A percentile compares a stretch with the other conserved stretches of the same genome.
Conservation (phyloP, 2,888 invertebrate species). For the Luffia ferchaultella region DNA sequence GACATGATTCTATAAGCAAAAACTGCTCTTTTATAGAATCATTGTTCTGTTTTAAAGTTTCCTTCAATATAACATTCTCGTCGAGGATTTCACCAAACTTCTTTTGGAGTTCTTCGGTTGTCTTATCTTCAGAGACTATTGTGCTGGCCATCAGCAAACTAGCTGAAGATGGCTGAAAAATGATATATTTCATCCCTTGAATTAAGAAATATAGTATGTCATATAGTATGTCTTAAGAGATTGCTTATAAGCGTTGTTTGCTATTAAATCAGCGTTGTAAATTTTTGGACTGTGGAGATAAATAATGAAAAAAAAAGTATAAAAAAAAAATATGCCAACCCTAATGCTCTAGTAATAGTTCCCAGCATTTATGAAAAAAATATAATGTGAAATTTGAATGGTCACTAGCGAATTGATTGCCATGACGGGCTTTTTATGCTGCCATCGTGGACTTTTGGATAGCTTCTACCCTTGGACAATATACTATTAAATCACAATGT, state of each 20-base stretch:
- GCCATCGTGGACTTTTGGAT: no score
- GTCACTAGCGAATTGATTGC: no score
- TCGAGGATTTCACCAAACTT: constrained; percentile 60
- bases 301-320: constrained; percentile 2
- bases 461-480: no score
- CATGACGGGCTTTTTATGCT: no score
- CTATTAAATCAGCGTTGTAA: constrained; percentile 7
- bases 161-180: constrained; percentile 43
- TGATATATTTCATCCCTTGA: no score
- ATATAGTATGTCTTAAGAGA: no score
- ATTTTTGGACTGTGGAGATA: constrained; percentile 1
- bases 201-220: no score
- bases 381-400: no score
- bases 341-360: no score
- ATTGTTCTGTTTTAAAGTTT: constrained; percentile 72
- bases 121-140: constrained; percentile 42
- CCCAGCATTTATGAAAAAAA: no score
- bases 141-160: constrained; percentile 55
- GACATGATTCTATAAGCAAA: constrained; percentile 66
- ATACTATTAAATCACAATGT: no score
- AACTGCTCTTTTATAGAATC: constrained; percentile 73
- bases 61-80: constrained; percentile 66
- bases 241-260: background rate
- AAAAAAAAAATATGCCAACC: no score
- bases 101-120: constrained; percentile 53